Conservation (phyloP, 2,113 vertebrate genomes). For the Rhizomys pruinosus region DNA sequence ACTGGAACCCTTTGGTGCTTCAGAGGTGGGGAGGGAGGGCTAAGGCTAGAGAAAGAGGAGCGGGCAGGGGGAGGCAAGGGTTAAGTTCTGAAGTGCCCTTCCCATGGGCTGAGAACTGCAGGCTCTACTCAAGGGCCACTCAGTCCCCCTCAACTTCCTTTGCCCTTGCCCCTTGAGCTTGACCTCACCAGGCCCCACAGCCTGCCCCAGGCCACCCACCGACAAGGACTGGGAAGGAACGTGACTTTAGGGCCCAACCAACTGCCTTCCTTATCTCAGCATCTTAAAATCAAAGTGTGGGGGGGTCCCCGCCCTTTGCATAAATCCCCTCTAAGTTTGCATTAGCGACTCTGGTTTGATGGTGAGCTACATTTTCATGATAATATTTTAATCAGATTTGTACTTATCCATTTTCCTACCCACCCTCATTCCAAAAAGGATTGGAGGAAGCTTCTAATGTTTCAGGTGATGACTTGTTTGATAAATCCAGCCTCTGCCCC, state of each 20-base stretch:
- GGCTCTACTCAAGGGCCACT: neutral
- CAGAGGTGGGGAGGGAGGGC: neutral
- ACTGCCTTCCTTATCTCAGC: conserved; percentile 45
- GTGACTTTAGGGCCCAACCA: neutral
- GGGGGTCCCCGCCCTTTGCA: neutral
- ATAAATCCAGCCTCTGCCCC: neutral
- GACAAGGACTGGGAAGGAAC: neutral
- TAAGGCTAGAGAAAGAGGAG: conserved; percentile 8
- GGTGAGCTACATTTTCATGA: conserved; percentile 45
- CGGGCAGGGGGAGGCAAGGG: conserved; percentile 44
- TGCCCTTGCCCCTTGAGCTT: neutral
- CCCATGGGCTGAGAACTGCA: neutral
- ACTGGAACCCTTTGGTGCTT: neutral
- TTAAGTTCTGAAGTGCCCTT: conserved; percentile 46
- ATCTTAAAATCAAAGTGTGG: neutral
- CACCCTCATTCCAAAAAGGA: conserved; percentile 26
- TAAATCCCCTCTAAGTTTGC: conserved; percentile 16
- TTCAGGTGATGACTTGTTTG: conserved; percentile 20
- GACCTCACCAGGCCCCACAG: neutral
- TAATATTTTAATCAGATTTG: conserved; percentile 55
- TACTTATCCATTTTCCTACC: conserved; percentile 24
- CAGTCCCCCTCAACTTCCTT: neutral
- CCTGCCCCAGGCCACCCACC: conserved; percentile 50
- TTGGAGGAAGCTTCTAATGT: neutral
- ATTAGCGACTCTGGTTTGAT: conserved; percentile 41